Evolutionary conservation across 2,888 invertebrate genomes (phyloP).

Genomic region (Neocrepidodera transversa): DNA sequence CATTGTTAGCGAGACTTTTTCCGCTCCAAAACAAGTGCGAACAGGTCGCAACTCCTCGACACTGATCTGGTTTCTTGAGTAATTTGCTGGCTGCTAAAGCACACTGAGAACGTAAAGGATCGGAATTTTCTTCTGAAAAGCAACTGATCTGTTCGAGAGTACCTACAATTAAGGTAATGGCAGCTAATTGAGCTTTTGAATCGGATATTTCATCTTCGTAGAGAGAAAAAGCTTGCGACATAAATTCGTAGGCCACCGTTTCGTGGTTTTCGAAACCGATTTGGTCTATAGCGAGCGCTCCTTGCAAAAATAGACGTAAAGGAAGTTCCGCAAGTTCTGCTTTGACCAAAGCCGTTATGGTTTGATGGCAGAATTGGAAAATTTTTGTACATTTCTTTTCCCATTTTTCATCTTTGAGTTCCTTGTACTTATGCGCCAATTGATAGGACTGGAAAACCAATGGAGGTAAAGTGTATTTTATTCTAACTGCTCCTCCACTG

Average conservation of each 20-base stretch:
- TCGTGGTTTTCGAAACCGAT: slow-evolving; percentile 95
- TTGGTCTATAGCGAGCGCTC: slow-evolving; percentile 90
- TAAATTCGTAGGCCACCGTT: slow-evolving; percentile 97
- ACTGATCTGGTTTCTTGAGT: slow-evolving; percentile 98
- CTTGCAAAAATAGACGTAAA: slow-evolving; percentile 91
- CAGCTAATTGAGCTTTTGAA: slow-evolving; percentile 94
- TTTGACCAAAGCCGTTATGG: slow-evolving; percentile 92
- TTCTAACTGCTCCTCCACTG: slow-evolving; percentile 86
- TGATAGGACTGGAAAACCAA: slow-evolving; percentile 93
- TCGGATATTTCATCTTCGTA: slow-evolving; percentile 99
- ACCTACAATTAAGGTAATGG: slow-evolving; percentile 91
- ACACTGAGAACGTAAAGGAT: slow-evolving; percentile 94
- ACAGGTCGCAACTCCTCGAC: slow-evolving; percentile 90
- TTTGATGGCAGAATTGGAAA: slow-evolving; percentile 97
- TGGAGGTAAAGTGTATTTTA: slow-evolving; percentile 92
- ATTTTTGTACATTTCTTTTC: slow-evolving; percentile 98
- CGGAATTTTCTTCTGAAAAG: slow-evolving; percentile 95
- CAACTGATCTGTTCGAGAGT: slow-evolving; percentile 95
- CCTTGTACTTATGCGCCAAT: slow-evolving; percentile 82
- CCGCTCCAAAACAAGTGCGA: slow-evolving; percentile 98
- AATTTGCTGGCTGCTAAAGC: slow-evolving; percentile 92
- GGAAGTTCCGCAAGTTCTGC: slow-evolving; percentile 95
- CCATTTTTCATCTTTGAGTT: slow-evolving; percentile 94
- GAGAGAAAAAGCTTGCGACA: slow-evolving; percentile 93
- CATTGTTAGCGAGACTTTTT: slow-evolving; percentile 62